Percentiles rank a stretch among this genome's conserved stretches.
phyloP scores from a whole-genome alignment of 2,797 vertebrate genomes.

The Calcarius lapponicus region DNA sequence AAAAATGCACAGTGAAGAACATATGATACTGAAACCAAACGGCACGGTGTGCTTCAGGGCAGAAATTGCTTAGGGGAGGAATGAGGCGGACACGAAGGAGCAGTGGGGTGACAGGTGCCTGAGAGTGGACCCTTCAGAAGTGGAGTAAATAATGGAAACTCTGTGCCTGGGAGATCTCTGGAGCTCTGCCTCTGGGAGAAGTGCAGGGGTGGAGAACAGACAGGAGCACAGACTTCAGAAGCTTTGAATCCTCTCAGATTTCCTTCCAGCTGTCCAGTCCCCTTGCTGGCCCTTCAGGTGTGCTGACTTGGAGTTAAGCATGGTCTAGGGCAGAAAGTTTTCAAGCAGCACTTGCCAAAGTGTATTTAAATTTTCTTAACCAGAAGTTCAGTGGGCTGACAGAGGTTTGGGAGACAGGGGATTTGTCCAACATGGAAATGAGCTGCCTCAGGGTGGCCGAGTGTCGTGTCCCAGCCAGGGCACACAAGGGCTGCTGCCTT shows the following conservation, averaged over 20 bases:
- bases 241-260: neutral
- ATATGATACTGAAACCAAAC: neutral
- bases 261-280: neutral
- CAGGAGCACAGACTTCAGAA: neutral
- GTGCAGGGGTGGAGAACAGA: neutral
- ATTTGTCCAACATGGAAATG: neutral
- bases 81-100: neutral
- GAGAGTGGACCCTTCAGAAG: neutral
- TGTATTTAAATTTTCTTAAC: neutral
- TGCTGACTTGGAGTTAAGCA: neutral
- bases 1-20: neutral
- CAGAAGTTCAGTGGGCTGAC: neutral
- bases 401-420: neutral
- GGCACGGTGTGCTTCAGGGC: neutral
- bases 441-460: neutral
- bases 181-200: neutral
- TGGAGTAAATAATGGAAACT: neutral
- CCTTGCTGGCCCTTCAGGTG: neutral
- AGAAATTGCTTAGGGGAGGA: neutral
- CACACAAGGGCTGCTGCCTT: neutral
- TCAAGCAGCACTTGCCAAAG: neutral
- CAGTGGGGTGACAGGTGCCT: neutral
- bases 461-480: fast-evolving
- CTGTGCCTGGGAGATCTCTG: neutral
- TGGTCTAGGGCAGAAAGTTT: neutral